Base-by-base conservation (phyloP, 2,113 vertebrate species). In the Hemicordylus capensis region DNA sequence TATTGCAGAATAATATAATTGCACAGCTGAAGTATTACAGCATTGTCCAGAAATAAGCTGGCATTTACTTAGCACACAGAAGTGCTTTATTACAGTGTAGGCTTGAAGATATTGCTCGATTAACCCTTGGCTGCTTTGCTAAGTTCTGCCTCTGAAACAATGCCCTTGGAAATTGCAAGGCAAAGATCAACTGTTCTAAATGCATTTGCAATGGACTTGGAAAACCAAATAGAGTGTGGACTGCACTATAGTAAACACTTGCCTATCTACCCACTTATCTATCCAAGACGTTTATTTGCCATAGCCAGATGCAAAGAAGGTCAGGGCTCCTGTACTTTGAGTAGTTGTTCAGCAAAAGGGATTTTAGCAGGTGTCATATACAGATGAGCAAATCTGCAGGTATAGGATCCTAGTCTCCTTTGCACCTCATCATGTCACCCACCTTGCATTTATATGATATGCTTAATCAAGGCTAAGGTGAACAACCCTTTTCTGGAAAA, bases 171-270 rank as follows among this genome's bases (percentile, higher is more conserved):
- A 90, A 89, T 86, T n/a, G 15, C 26, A 72, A 24, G 46, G 34
- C 76, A 88, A 88, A 87, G 44, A 83, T 76, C 82, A 84, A 61
- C n/a, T 84, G 58, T 56, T 70, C 61, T n/a, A 88, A 63, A 39
- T 1, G 26, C 70, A 85, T 56, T 26, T 75, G 28, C 2, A 61
- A 61, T 0, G 75, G 70, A 37, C 61, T 81, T 48, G 51, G 28
- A 46, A 42, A 15, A 12, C 22, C 63, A 51, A 84, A 20, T 7
- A 72, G 0, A 72, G 12, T 81, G 34, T 59, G 22, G 11, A 1
- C 4, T 19, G 10, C 31, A 2, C 31, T 42, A 24, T 24, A 22
- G 28, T 56, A 84, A 76, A 66, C 28, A 66, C 34, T 26, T n/a
- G n/a, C n/a, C n/a, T n/a, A n/a, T n/a, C n/a, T n/a, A n/a, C n/a